Evolutionary conservation across 2,113 vertebrate species (phyloP), one percentile per base, ranked within the genome.

Genomic region (Petrocephalus zakoni): DNA sequence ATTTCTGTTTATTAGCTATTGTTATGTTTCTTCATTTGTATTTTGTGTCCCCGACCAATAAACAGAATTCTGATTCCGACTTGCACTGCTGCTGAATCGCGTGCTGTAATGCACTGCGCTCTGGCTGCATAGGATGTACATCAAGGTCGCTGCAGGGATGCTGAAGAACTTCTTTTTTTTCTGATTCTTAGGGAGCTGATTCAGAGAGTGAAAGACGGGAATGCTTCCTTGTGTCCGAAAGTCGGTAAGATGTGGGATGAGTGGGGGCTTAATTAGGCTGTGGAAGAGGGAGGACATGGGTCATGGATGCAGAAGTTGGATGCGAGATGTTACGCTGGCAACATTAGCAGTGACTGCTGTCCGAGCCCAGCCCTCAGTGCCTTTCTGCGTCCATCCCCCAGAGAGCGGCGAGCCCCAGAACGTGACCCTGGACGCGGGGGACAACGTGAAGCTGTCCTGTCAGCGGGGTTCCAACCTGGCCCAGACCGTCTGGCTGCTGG

Each of bases 131-230:
- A 25, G 61, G 61, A 64, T 64, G 15, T 75, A 17, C 13, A 17
- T 0, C 8, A 7, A 75, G 29, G 68, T 37, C 17, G 68, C 34
- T 37, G 68, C 5, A 19, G 13, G 15, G 68, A 17, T 56, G 17
- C 9, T 29, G 15, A 52, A 47, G 19, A 46, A 0, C 1, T 46
- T 7, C 22, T 22, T 85, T 25, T n/a, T 15, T 17, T 8, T 85
- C n/a, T 64, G 61, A 3, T 21, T 91, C n/a, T 68, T 58, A 96
- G 96, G 72, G 61, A 93, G 29, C 89, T 96, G 47, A 94, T 97
- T 91, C 96, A 96, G 90, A 96, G 92, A 89, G 88, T 97, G 89
- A 94, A 90, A 89, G 22, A 87, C 0, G 95, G 94, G 6, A 42
- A 96, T 89, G 93, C 93, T 10, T 93, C 92, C 87, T 88, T 88